phyloP scores from a whole-genome alignment of 2,113 vertebrate species.

The Cyanoramphus novaezelandiae region DNA sequence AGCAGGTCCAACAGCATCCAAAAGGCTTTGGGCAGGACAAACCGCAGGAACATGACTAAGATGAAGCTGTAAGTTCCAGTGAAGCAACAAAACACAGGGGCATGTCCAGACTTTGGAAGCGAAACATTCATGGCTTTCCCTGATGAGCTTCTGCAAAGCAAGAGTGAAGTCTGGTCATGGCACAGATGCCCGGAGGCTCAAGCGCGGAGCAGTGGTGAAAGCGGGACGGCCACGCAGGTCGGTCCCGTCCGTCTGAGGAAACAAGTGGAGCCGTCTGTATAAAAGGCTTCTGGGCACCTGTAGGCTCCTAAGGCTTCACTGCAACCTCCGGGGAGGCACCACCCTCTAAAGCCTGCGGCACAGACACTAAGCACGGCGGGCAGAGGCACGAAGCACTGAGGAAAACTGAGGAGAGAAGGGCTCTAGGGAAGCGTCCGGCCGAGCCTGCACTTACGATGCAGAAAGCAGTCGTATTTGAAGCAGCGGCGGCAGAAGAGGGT shows the following conservation, averaged over 20 bases:
- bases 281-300: slow-evolving; percentile 8
- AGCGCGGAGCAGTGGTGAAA: background rate
- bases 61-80: slow-evolving; percentile 31
- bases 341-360: background rate
- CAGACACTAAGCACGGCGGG: background rate
- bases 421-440: background rate
- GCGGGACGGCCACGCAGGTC: background rate
- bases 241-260: background rate
- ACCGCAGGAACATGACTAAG: background rate
- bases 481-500: slow-evolving; percentile 97
- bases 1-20: slow-evolving; percentile 15
- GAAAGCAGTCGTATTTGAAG: slow-evolving; percentile 99
- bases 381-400: background rate
- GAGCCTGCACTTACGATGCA: slow-evolving; percentile 86
- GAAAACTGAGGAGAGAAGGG: background rate
- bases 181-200: background rate
- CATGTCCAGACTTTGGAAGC: slow-evolving; percentile 23
- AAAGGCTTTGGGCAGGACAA: slow-evolving; percentile 14
- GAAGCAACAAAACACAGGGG: slow-evolving; percentile 35
- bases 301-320: background rate
- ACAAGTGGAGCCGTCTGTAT: background rate
- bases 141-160: slow-evolving; percentile 39
- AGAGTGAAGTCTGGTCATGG: background rate
- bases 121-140: slow-evolving; percentile 43
- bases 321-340: background rate